Conservation (phyloP, 2,797 vertebrate species). For the Rhadinocentrus ornatus region DNA sequence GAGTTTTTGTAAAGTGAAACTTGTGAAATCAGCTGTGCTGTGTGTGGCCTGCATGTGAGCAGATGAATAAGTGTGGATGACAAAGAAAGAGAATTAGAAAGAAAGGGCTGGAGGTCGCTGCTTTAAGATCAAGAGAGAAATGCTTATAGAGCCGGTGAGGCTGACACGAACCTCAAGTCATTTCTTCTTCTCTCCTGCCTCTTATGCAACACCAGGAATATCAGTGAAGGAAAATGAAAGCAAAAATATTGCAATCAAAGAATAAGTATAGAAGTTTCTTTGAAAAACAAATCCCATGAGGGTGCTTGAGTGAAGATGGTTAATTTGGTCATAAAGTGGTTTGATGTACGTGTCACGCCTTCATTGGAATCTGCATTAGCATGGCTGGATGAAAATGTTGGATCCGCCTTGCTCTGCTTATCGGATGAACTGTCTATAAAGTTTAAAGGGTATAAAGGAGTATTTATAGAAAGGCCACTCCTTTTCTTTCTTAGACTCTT, state of each 20-base stretch:
- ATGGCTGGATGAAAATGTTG: slow-evolving; percentile 22
- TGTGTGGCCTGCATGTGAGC: slow-evolving; percentile 35
- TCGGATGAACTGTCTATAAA: slow-evolving; percentile 38
- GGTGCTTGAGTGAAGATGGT: slow-evolving; percentile 30
- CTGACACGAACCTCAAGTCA: slow-evolving; percentile 30
- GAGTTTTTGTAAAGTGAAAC: slow-evolving; percentile 35
- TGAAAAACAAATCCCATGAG: slow-evolving; percentile 17
- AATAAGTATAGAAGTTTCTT: slow-evolving; percentile 30
- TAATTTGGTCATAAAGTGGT: slow-evolving; percentile 31
- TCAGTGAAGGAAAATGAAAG: slow-evolving; percentile 37
- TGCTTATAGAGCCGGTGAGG: slow-evolving; percentile 12
- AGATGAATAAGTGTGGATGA: slow-evolving; percentile 24
- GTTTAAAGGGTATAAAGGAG: slow-evolving; percentile 61
- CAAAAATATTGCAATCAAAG: slow-evolving; percentile 33
- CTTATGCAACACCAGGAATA: slow-evolving; percentile 33
- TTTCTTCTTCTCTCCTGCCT: slow-evolving; percentile 13
- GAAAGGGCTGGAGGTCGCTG: neutral
- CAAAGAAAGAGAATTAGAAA: slow-evolving; percentile 1
- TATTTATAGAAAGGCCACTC: slow-evolving; percentile 42
- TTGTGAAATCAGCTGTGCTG: slow-evolving; percentile 10
- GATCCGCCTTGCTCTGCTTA: slow-evolving; percentile 54
- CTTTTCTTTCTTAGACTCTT: slow-evolving; percentile 34
- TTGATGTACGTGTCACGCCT: slow-evolving; percentile 36
- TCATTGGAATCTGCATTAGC: slow-evolving; percentile 37
- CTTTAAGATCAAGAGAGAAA: slow-evolving; percentile 24